Percentiles rank a stretch among this genome's conserved stretches.
Evolutionary conservation across 92 coral and sea anemone species (phyloP).

Genomic region (Siderastrea radians): DNA sequence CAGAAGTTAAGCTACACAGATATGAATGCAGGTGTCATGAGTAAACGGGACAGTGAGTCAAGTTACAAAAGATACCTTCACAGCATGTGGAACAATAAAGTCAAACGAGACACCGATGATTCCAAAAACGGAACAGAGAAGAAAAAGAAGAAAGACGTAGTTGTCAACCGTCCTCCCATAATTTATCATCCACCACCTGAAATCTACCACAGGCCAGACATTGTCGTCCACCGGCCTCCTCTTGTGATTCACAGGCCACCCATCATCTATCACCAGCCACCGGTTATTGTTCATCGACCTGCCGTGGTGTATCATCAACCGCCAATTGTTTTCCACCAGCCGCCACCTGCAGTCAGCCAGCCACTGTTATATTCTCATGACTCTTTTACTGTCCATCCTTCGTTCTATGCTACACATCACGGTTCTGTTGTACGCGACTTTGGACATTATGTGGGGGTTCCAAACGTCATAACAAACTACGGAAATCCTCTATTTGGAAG

Average conservation of each 20-base stretch:
- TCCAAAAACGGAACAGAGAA: neutral
- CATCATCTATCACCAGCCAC: slow-evolving; percentile 97
- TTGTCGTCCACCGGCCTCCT: slow-evolving; percentile 99
- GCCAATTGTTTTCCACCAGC: slow-evolving; percentile 99
- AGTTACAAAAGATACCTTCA: slow-evolving; percentile 12
- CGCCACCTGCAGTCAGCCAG: slow-evolving; percentile 96
- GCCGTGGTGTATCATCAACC: slow-evolving; percentile 99
- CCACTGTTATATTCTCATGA: slow-evolving; percentile 97
- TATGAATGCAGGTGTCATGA: slow-evolving; percentile 11
- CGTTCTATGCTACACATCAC: slow-evolving; percentile 95
- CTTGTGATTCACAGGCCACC: slow-evolving; percentile 99
- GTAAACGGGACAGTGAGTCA: slow-evolving; percentile 70
- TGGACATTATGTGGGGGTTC: slow-evolving; percentile 95
- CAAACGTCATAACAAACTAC: slow-evolving; percentile 93
- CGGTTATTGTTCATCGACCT: slow-evolving; percentile 98
- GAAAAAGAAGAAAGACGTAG: slow-evolving; percentile 94
- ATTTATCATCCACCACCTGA: slow-evolving; percentile 99
- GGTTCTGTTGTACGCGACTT: slow-evolving; percentile 98
- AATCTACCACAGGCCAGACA: slow-evolving; percentile 97
- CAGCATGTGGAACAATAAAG: slow-evolving; percentile 28
- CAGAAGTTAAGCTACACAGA: slow-evolving; percentile 71
- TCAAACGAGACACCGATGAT: slow-evolving; percentile 26
- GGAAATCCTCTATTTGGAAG: slow-evolving; percentile 87
- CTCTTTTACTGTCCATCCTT: slow-evolving; percentile 96
- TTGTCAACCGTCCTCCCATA: slow-evolving; percentile 97